A percentile compares a stretch with the other conserved stretches of the same genome.
Conservation (phyloP, 2,113 vertebrate genomes). For the Symphodus melops region DNA sequence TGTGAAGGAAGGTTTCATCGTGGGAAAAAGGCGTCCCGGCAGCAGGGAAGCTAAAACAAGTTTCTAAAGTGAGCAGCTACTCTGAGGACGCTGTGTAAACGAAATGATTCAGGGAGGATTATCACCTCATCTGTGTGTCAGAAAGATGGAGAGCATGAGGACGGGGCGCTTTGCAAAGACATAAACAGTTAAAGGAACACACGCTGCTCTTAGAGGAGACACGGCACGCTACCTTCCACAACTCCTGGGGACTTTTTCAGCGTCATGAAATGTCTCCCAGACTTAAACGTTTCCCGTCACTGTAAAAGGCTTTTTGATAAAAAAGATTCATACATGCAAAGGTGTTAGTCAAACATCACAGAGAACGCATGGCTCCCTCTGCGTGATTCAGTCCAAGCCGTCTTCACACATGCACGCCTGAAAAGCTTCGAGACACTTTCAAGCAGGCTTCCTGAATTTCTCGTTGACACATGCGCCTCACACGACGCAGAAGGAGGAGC, state of each 20-base stretch:
- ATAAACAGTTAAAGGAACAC: conserved; percentile 26
- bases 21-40: neutral
- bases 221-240: neutral
- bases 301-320: neutral
- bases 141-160: neutral
- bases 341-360: conserved; percentile 2
- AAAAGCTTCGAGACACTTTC: no score
- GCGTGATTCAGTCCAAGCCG: neutral
- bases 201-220: neutral
- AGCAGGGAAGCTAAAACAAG: conserved; percentile 11
- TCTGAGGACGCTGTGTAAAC: neutral
- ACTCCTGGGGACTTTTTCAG: neutral
- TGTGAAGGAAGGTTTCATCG: neutral
- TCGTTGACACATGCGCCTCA: no score
- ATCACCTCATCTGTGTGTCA: conserved; percentile 11
- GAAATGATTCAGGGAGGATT: neutral
- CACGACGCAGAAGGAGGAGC: no score
- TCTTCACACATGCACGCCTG: no score
- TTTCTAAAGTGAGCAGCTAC: neutral
- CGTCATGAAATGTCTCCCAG: neutral
- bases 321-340: conserved; percentile 4
- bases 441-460: no score
- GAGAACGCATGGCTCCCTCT: neutral
- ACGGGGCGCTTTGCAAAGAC: conserved; percentile 3
- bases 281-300: neutral